Conservation (phyloP, 1,140 invertebrate genomes). For the Planococcus citri region DNA sequence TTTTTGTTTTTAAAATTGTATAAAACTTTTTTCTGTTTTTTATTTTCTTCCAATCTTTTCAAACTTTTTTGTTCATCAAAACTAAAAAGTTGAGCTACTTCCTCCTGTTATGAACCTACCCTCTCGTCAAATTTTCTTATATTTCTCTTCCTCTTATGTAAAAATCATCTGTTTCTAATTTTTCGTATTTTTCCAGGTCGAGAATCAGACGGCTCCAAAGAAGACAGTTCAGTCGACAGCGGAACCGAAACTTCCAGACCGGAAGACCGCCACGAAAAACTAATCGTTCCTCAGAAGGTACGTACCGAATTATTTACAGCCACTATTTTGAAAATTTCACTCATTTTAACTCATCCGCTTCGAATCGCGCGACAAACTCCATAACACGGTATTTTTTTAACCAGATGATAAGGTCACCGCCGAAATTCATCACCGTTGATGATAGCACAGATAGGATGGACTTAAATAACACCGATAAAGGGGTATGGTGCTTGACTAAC, state of each 20-base stretch:
- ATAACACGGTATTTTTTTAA: not conserved
- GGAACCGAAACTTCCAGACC: conserved; percentile 47
- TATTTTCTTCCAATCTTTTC: too few relatives aligned
- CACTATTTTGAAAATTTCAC: not conserved
- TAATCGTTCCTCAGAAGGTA: conserved; percentile 38
- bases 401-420: not conserved
- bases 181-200: not conserved
- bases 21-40: too few relatives aligned
- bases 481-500: not conserved
- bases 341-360: too few relatives aligned
- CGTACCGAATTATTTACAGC: not conserved
- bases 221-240: conserved; percentile 65
- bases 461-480: not conserved
- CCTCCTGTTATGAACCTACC: not conserved
- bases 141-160: conserved; percentile 19
- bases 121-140: conserved; percentile 24
- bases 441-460: conserved; percentile 8
- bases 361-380: not conserved
- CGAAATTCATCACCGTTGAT: conserved; percentile 12
- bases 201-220: conserved; percentile 54
- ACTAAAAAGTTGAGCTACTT: too few relatives aligned
- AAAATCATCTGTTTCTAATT: too few relatives aligned
- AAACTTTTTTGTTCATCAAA: too few relatives aligned
- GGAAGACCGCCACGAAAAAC: conserved; percentile 47
- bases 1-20: too few relatives aligned